These are phyloP conservation scores for Anomalospiza imberbis DNA, from an alignment of 2,797 vertebrate species.

Conservation along the genomic window DNA sequence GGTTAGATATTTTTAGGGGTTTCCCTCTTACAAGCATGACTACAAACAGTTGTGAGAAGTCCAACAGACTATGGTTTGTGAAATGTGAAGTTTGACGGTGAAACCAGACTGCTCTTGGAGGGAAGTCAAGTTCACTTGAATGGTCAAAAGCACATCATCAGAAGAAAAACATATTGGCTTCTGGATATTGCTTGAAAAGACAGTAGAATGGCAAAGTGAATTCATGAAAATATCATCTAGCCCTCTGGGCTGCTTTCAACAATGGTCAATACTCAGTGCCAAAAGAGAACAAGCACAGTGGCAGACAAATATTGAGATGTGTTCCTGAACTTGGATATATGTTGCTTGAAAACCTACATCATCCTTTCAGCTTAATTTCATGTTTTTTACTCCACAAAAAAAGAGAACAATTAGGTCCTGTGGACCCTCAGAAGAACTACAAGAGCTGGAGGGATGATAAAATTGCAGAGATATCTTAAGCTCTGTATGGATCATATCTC, in stretches of 20 bases:
- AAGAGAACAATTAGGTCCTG: background rate
- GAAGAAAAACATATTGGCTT: background rate
- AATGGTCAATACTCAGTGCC: background rate
- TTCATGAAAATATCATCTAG: background rate
- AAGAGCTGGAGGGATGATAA: background rate
- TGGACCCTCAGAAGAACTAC: background rate
- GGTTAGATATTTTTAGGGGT: background rate
- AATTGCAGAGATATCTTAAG: background rate
- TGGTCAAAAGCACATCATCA: background rate
- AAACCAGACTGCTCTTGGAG: background rate
- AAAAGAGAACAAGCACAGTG: background rate
- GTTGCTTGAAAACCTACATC: background rate
- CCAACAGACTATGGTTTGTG: background rate
- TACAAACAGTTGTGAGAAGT: background rate
- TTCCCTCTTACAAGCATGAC: background rate
- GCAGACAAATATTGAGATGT: accelerated
- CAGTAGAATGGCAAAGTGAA: background rate
- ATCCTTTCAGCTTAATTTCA: background rate
- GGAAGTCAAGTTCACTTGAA: background rate
- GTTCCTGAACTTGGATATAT: background rate
- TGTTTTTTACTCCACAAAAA: background rate
- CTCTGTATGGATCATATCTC: background rate
- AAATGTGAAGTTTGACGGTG: background rate
- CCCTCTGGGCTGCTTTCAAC: background rate
- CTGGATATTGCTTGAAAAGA: background rate